Evolutionary conservation across 2,888 invertebrate species (phyloP), one percentile per base, ranked within the genome.

Genomic region (Pachymerium ferrugineum): DNA sequence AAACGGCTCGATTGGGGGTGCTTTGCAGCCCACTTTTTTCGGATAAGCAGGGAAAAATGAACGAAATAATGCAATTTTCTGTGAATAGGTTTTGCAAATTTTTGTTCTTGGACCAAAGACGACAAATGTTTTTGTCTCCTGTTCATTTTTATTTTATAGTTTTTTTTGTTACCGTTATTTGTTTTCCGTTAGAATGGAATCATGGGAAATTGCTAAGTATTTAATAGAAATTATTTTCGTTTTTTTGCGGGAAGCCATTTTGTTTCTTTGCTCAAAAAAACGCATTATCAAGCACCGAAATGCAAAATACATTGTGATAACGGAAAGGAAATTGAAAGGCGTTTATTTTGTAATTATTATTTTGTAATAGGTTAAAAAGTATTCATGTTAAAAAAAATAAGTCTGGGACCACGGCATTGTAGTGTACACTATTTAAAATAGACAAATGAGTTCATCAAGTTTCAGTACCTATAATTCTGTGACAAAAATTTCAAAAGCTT

Each of bases 261-360:
- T 54, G 25, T 47, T 25, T 2, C 28, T 54, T 54, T 54, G 54
- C 54, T 54, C 54, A 54, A 54, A 25, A 42, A 42, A 47, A 54
- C 22, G 54, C 54, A 54, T 54, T 54, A 28, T 54, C 22, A 54
- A 54, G 14, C n/a, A n/a, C n/a, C 25, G 54, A 54, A 54, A 54
- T 54, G 54, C 54, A 47, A 47, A 25, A 54, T 25, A n/a, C n/a
- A 54, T 25, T 54, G 54, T 54, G 54, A 54, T 54, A 54, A 54
- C 28, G 54, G 28, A 8, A 4, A n/a, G 38, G 54, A 19, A 19
- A 54, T 5, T 25, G 54, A 25, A 54, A 54, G 10, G 22, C 25
- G 54, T 54, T 54, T 54, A 54, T 54, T 54, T 54, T 54, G 54
- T 54, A 54, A 25, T 14, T 54, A 54, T 54, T 25, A 54, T 54